These are phyloP conservation scores for Agapornis roseicollis DNA, from an alignment of 2,113 vertebrate species.

Conservation along the genomic window DNA sequence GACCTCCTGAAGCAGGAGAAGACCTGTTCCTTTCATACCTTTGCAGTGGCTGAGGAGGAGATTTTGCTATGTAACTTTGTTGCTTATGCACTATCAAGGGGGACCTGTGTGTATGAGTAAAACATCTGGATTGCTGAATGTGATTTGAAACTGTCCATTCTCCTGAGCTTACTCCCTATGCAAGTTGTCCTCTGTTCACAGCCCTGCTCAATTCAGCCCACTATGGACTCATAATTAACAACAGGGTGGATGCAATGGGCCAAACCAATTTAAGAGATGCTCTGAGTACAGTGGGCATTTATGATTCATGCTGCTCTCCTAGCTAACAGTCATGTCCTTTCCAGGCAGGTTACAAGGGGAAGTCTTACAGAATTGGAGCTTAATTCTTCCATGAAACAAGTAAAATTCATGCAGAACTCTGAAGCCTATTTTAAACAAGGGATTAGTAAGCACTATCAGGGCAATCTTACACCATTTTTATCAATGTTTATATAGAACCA, in stretches of 20 bases:
- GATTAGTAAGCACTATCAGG: background rate
- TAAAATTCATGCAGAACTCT: background rate
- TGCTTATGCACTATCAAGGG: background rate
- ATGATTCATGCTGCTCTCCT: rapidly evolving
- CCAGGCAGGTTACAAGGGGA: background rate
- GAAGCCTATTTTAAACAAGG: background rate
- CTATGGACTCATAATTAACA: rapidly evolving
- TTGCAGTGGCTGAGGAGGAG: background rate
- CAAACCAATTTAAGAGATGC: background rate
- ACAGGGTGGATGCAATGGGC: background rate
- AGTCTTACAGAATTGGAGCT: background rate
- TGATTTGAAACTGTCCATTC: background rate
- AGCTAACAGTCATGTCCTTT: background rate
- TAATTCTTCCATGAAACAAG: background rate
- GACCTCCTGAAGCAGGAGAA: background rate
- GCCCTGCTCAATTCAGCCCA: background rate
- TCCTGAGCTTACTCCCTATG: rapidly evolving
- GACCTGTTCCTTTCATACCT: background rate
- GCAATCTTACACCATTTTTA: background rate
- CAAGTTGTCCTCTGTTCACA: background rate
- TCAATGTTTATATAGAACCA: background rate
- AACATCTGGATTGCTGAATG: background rate
- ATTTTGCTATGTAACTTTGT: background rate
- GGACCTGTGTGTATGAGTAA: background rate
- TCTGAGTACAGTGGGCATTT: background rate